These are phyloP conservation scores for Magallana angulata DNA, from an alignment of 1,140 invertebrate genomes.

Conservation along the genomic window DNA sequence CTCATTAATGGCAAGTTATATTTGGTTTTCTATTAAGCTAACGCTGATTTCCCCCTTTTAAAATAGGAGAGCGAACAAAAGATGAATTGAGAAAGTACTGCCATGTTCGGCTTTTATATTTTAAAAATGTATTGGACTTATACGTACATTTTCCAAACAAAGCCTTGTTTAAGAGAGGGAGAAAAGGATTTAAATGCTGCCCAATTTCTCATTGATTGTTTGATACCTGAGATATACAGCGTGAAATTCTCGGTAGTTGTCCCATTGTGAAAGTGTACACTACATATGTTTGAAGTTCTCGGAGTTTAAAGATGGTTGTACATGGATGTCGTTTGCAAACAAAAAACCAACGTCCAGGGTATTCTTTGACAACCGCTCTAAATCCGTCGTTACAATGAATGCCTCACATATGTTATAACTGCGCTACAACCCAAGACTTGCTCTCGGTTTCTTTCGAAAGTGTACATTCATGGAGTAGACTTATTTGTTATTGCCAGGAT, in stretches of 20 bases:
- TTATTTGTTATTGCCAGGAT: not conserved
- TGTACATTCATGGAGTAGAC: no score
- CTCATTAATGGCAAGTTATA: slow-evolving; percentile 7
- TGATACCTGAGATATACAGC: not conserved
- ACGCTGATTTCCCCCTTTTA: not conserved
- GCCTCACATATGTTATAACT: not conserved
- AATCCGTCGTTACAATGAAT: not conserved
- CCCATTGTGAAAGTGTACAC: not conserved
- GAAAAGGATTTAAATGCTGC: slow-evolving; percentile 24
- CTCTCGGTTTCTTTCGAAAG: no score
- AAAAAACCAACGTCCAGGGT: not conserved
- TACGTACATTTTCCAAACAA: slow-evolving; percentile 17
- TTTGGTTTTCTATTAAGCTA: slow-evolving; percentile 5
- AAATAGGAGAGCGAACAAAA: not conserved
- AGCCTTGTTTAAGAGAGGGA: not conserved
- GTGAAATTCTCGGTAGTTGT: not conserved
- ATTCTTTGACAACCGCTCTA: not conserved
- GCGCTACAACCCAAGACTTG: no score
- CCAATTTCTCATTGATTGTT: slow-evolving; percentile 1
- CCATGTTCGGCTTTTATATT: slow-evolving; percentile 26
- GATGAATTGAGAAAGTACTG: not conserved
- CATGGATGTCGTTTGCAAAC: not conserved
- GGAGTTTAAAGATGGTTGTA: not conserved
- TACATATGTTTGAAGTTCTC: not conserved
- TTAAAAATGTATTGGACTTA: slow-evolving; percentile 21